phyloP scores from a whole-genome alignment of 30 jellyfish, hydroid and myxozoan genomes.

The Chironex yamaguchii region DNA sequence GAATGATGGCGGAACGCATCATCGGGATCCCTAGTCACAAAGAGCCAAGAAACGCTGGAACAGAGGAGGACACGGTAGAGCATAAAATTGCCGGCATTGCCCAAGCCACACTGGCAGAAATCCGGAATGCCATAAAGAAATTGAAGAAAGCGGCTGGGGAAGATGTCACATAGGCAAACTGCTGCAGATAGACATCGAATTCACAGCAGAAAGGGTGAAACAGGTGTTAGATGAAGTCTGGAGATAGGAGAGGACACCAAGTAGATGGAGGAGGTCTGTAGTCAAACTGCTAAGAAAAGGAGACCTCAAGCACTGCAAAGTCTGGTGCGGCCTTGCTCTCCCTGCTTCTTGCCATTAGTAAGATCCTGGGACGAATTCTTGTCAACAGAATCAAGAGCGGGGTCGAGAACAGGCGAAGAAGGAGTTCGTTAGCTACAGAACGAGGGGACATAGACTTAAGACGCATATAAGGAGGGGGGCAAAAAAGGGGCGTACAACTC shows the following conservation, averaged over 20 bases:
- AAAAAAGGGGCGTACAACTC: too few species aligned
- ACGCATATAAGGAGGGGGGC: too few species aligned
- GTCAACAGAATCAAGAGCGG: neutral
- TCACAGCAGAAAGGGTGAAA: neutral
- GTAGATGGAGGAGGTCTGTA: neutral
- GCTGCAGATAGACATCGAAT: neutral
- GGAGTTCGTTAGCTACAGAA: too few species aligned
- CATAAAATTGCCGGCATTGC: neutral
- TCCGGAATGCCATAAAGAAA: neutral
- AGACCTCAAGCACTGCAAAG: neutral
- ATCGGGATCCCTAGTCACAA: neutral
- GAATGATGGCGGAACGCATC: neutral
- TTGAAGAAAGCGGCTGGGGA: conserved; percentile 1
- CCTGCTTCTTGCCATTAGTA: neutral
- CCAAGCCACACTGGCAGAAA: neutral
- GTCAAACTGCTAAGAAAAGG: neutral
- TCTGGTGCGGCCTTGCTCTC: neutral
- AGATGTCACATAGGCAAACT: neutral
- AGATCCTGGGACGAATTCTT: neutral
- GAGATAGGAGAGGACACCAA: neutral
- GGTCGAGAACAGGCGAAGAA: neutral
- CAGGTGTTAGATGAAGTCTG: neutral
- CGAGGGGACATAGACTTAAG: too few species aligned
- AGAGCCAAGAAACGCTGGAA: neutral
- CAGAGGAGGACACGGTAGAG: neutral